phyloP scores from a whole-genome alignment of 2,888 invertebrate genomes.

The Chirona hameri region DNA sequence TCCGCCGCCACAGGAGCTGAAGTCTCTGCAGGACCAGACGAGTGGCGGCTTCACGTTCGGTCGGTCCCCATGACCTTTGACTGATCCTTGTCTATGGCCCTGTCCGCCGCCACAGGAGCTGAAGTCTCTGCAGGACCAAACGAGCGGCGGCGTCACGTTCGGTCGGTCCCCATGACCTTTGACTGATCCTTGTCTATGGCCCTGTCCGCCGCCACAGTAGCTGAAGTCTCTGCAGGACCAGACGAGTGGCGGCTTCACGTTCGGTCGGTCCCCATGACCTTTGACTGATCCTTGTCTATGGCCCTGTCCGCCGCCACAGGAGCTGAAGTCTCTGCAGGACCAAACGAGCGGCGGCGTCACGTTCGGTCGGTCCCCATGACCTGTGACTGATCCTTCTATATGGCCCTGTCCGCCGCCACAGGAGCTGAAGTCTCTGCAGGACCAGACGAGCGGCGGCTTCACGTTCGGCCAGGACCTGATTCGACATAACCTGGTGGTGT shows the following conservation, averaged over 20 bases:
- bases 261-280: too few relatives aligned
- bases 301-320: constrained; percentile 35
- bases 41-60: constrained; percentile 64
- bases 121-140: constrained; percentile 1
- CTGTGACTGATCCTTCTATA: too few relatives aligned
- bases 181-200: too few relatives aligned
- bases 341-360: too few relatives aligned
- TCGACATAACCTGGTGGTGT: constrained; percentile 92
- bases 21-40: constrained; percentile 37
- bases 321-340: constrained; percentile 31
- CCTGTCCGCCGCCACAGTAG: constrained; percentile 36
- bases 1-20: constrained; percentile 37
- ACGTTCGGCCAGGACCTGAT: constrained; percentile 86
- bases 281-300: too few relatives aligned
- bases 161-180: too few relatives aligned
- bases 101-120: constrained; percentile 38
- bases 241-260: constrained; percentile 54
- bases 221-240: constrained; percentile 38
- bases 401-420: not conserved
- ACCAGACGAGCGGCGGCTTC: constrained; percentile 49
- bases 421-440: constrained; percentile 39
- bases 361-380: too few relatives aligned
- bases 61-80: too few relatives aligned
- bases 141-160: too few relatives aligned
- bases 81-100: too few relatives aligned